Evolutionary conservation across 2,113 vertebrate species (phyloP).

Genomic region (Sigmodon hispidus): DNA sequence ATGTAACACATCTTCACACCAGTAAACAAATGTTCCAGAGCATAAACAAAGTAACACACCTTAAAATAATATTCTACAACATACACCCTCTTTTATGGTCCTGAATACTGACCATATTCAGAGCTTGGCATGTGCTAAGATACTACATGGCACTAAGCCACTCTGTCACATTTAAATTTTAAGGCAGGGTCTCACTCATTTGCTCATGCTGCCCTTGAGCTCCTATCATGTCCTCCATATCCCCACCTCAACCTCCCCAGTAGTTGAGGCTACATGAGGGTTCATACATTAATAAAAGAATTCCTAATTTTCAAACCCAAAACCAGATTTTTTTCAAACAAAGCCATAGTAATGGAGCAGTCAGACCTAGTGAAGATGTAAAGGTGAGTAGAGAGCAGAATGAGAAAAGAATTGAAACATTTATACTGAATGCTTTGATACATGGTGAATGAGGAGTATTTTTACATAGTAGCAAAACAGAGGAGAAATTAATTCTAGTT

Average conservation of each 20-base stretch:
- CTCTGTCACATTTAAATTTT: too few relatives aligned
- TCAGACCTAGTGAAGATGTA: neutral
- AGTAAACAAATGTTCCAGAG: too few relatives aligned
- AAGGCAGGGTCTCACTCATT: neutral
- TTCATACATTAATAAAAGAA: neutral
- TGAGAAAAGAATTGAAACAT: neutral
- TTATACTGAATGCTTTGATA: neutral
- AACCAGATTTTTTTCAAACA: neutral
- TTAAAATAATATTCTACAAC: too few relatives aligned
- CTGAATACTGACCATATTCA: neutral
- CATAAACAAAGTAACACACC: too few relatives aligned
- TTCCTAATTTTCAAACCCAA: constrained; percentile 6
- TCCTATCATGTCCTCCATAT: neutral
- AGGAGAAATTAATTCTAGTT: neutral
- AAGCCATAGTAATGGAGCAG: neutral
- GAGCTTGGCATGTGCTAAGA: neutral
- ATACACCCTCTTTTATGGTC: neutral
- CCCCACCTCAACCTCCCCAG: neutral
- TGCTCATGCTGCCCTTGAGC: neutral
- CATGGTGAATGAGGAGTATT: neutral
- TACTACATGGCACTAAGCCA: neutral
- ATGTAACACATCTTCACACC: too few relatives aligned
- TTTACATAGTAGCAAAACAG: neutral
- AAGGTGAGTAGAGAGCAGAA: neutral
- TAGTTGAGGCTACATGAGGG: neutral